Evolutionary conservation across 2,888 invertebrate species (phyloP), one percentile per base, ranked within the genome.

Genomic region (Himalopsyche tibetana): DNA sequence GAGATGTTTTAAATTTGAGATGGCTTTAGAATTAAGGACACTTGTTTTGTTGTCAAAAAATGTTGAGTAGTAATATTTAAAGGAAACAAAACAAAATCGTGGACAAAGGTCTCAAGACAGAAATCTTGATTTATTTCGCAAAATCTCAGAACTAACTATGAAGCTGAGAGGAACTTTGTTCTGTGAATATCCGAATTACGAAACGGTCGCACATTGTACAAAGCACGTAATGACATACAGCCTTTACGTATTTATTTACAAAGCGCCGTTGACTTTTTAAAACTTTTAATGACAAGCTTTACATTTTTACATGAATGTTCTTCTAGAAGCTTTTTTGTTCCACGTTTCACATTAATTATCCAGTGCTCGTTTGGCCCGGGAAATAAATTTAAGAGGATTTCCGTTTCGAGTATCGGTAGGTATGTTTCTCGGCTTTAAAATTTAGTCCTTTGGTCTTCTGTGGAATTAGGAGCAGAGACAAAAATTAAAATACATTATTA

Each of bases 251-350:
- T 85, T 85, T 87, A 86, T 84, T 86, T 85, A 85, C 87, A 88
- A 86, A 85, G 87, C 88, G 85, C 51, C 88, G 86, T 86, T 86
- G 88, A 88, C 87, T 88, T 86, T 85, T 85, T 79, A 87, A 87
- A 88, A 88, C 88, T 88, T 88, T 88, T 88, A 88, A 88, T 88
- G 88, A 87, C 88, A 86, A 85, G 86, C 88, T 88, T 87, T 88
- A 86, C 86, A 85, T 88, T 88, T 88, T 87, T 86, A 88, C 86
- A 87, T 88, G 88, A 86, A 85, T 84, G 88, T 88, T 85, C 85
- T 83, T 82, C 56, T 15, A 40, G 63, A 74, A 42, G 55, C 42
- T 81, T 84, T 88, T 88, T 88, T 88, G 88, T 88, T 86, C 86
- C 86, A 82, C 69, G 82, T 84, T 88, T 79, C 80, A 85, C 87